Base-by-base conservation (phyloP, 1,140 invertebrate genomes). In the Andrena cerasifolii region DNA sequence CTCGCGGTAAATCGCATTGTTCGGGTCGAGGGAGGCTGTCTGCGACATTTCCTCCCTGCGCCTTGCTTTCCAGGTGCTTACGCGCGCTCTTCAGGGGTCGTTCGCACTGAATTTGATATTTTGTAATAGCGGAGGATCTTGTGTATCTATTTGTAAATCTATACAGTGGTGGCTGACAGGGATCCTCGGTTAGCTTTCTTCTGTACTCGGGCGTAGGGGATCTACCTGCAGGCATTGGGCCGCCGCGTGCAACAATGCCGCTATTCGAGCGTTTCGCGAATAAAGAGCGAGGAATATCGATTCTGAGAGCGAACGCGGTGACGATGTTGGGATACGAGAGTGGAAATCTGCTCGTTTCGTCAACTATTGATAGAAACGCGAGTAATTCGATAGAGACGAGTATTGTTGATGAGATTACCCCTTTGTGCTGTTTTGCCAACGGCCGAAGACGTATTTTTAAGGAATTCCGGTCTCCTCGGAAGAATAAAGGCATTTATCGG, bases 231-330 rank as follows among this genome's bases (percentile, higher is more conserved):
- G n/a, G n/a, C n/a, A n/a, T n/a, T n/a, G n/a, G n/a, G n/a, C n/a
- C n/a, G n/a, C n/a, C n/a, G n/a, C n/a, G n/a, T n/a, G n/a, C n/a
- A n/a, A n/a, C 54, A 14, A 18, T 4, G 33, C 31, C 54, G 54
- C 12, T 26, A 36, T 12, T 26, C 24, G 21, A 47, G 14, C 8
- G 7, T 54, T 54, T 43, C 51, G 7, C 1, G 47, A n/a, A 67
- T 36, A 47, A 63, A 47, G 61, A 45, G 21, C 61, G 3, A 2
- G 21, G 61, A 47, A 28, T 63, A 45, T 59, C 56, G 56, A 59
- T 59, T 59, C 2, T 31, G 56, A 4, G 28, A 54, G 53, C 16
- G 0, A 49, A 18, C 47, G 47, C 5, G 26, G 58, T 33, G 58
- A 5, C 58, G 56, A 59, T 6, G 31, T 12, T 26, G 7, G 28